Evolutionary conservation across 35 echinoderm and acorn worm genomes (phyloP).

Genomic region (Chiridota heheva): DNA sequence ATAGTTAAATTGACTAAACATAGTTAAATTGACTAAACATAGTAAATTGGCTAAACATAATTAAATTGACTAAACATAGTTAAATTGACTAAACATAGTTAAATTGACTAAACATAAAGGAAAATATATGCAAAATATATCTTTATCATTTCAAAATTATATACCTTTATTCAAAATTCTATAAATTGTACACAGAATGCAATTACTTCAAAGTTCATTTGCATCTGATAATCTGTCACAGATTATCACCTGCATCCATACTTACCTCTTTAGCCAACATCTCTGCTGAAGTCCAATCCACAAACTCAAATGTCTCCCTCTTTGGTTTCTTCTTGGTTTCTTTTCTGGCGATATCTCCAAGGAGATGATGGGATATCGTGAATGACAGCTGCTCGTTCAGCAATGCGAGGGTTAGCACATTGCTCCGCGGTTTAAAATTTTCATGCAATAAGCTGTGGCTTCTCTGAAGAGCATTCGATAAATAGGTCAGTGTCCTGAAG

Average conservation of each 20-base stretch:
- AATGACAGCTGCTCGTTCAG: constrained; percentile 80
- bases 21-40: no score
- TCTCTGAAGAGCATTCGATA: constrained; percentile 80
- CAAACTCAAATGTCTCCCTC: constrained; percentile 53
- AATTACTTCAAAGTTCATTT: background rate
- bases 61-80: no score
- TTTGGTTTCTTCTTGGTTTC: constrained; percentile 17
- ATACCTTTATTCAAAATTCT: background rate
- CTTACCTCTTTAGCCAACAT: constrained; percentile 98
- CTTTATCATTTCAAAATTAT: background rate
- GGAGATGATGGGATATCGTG: constrained; percentile 69
- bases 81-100: background rate
- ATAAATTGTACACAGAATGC: background rate
- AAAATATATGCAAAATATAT: background rate
- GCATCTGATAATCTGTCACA: background rate
- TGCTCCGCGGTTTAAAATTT: constrained; percentile 56
- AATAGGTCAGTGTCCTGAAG: constrained; percentile 63
- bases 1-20: no score
- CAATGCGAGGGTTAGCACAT: constrained; percentile 82
- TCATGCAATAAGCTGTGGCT: constrained; percentile 60
- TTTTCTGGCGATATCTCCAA: constrained; percentile 54
- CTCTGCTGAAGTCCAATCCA: constrained; percentile 91
- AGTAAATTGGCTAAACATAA: no score
- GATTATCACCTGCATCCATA: background rate
- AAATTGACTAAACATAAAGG: background rate